Evolutionary conservation across 2,888 invertebrate species (phyloP).

Genomic region (Liposcelis brunnea): DNA sequence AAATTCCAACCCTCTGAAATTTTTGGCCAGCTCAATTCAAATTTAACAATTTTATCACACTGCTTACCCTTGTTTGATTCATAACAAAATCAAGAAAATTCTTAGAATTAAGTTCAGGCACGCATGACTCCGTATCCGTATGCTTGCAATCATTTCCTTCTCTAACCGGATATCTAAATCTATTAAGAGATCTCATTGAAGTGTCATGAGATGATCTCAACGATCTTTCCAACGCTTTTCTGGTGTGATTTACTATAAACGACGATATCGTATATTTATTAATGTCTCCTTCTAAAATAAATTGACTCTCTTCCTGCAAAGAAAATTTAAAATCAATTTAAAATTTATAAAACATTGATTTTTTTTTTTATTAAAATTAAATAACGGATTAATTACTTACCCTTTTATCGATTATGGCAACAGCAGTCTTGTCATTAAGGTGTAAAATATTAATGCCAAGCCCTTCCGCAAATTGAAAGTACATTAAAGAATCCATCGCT

Average conservation of each 20-base stretch:
- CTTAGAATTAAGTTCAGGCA: conserved; percentile 45
- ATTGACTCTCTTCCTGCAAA: conserved; percentile 50
- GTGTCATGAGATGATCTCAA: conserved; percentile 23
- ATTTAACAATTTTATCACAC: too few relatives aligned
- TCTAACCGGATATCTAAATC: conserved; percentile 13
- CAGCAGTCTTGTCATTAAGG: conserved; percentile 42
- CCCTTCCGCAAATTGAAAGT: conserved; percentile 54
- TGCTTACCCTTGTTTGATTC: conserved; percentile 40
- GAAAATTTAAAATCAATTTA: not conserved
- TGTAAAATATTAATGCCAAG: conserved; percentile 50
- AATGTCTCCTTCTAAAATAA: conserved; percentile 30
- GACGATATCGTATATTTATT: conserved; percentile 25
- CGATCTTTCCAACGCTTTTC: conserved; percentile 26
- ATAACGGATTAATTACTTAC: too few relatives aligned
- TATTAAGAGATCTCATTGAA: conserved; percentile 15
- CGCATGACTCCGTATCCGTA: conserved; percentile 26
- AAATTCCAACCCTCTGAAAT: too few relatives aligned
- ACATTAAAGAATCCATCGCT: conserved; percentile 54
- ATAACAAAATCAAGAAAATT: conserved; percentile 45
- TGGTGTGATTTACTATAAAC: conserved; percentile 32
- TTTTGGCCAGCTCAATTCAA: too few relatives aligned
- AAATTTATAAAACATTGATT: not conserved
- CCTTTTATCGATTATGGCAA: conserved; percentile 51
- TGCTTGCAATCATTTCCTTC: conserved; percentile 16
- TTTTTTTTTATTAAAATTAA: not conserved